Evolutionary conservation across 2,797 vertebrate species (phyloP), one percentile per base, ranked within the genome.

Genomic region (Gephyroberyx darwinii): DNA sequence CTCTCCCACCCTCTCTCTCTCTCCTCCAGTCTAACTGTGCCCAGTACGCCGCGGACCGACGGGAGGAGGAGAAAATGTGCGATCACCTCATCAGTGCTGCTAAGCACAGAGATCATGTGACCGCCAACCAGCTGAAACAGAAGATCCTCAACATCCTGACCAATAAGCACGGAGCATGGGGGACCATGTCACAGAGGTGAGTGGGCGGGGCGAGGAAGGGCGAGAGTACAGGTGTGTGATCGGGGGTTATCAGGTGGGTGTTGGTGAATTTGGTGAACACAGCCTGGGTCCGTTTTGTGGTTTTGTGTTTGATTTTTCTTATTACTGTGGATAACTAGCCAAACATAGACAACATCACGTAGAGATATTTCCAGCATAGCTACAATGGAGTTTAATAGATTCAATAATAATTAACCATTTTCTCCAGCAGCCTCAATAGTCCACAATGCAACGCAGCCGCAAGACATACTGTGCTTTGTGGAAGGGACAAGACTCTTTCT

Each of bases 101-200:
- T 1, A 99, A 99, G 76, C 98, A 99, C 90, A 93, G 98, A 68
- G 98, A 99, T 83, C 98, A 99, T 0, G 98, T 99, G 77, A 99
- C 98, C 0, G 98, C 98, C 13, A 99, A 99, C 90, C 98, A 99
- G 83, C 93, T 99, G 78, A 99, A 98, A 75, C 98, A 99, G 88
- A 99, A 99, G 92, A 99, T 99, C 89, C 95, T 99, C 75, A 99
- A 99, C 90, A 99, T 99, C 75, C 91, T 99, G 65, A 99, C 98
- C 9, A 99, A 99, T 86, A 99, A 99, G 86, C 98, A 99, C 0
- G 98, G 98, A 30, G 98, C 98, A 0, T 99, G 98, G 98, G 98
- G 97, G 69, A 96, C 96, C 2, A 96, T 98, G 88, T 97, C 97
- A 65, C 96, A 98, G 87, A 98, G 98, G 98, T 99, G 83, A 93